phyloP scores from a whole-genome alignment of 2,113 vertebrate species.

The Nematolebias whitei region DNA sequence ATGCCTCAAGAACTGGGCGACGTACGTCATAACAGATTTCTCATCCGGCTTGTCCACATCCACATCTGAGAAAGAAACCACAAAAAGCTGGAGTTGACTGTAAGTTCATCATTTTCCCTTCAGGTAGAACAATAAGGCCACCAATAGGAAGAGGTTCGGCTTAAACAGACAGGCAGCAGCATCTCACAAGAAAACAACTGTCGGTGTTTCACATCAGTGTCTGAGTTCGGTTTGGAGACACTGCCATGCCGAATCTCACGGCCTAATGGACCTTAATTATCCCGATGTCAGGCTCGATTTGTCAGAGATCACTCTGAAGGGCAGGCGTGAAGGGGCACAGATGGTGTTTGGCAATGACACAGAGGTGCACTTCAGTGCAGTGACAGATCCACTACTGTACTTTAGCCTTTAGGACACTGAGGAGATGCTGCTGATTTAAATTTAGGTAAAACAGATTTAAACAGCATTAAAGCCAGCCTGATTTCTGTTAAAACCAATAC shows the following conservation, averaged over 20 bases:
- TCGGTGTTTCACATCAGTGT: conserved; percentile 25
- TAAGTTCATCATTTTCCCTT: not conserved
- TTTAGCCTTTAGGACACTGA: not conserved
- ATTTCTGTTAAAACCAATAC: not conserved
- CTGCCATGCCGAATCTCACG: conserved; percentile 37
- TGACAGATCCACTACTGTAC: conserved; percentile 10
- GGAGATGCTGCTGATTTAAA: not conserved
- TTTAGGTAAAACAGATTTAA: too few relatives aligned
- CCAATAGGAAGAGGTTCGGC: too few relatives aligned
- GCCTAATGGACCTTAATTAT: conserved; percentile 75
- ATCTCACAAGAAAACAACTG: conserved; percentile 36
- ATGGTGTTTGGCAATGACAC: conserved; percentile 61
- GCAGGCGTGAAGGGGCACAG: conserved; percentile 72
- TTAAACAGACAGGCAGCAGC: conserved; percentile 7
- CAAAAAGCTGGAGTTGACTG: conserved; percentile 12
- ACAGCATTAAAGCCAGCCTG: not conserved
- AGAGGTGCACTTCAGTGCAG: conserved; percentile 45
- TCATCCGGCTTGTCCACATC: conserved; percentile 99
- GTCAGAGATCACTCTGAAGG: conserved; percentile 70
- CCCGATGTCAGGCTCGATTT: conserved; percentile 76
- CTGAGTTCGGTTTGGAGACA: conserved; percentile 43
- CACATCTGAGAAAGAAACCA: conserved; percentile 82
- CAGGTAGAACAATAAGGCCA: not conserved
- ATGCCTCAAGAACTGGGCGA: conserved; percentile 95
- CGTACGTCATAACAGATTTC: conserved; percentile 98